Evolutionary conservation across 2,797 vertebrate species (phyloP).

Genomic region (Oryzias sinensis): DNA sequence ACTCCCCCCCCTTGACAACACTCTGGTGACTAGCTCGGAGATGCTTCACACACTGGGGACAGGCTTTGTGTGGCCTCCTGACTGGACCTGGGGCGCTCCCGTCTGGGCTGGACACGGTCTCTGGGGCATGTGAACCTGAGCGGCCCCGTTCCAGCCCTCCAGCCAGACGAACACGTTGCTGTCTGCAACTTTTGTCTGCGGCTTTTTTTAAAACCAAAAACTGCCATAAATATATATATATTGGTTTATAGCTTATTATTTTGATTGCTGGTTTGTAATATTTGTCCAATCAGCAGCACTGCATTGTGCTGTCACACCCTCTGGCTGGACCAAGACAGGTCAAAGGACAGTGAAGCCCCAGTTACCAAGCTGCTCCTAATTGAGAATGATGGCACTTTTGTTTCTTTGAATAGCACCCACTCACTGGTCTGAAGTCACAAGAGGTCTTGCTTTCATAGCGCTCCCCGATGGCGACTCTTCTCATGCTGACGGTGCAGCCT

Average conservation of each 20-base stretch:
- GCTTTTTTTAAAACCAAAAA: constrained; percentile 25
- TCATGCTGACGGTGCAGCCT: constrained; percentile 63
- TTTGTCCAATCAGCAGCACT: constrained; percentile 58
- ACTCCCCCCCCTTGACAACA: constrained; percentile 65
- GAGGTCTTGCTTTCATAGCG: constrained; percentile 60
- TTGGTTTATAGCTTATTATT: constrained; percentile 42
- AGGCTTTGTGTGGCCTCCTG: constrained; percentile 53
- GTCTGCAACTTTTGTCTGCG: constrained; percentile 43
- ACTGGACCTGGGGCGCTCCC: constrained; percentile 31
- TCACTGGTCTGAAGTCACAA: constrained; percentile 63
- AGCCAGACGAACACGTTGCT: constrained; percentile 53
- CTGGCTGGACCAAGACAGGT: constrained; percentile 26
- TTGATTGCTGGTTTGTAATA: constrained; percentile 55
- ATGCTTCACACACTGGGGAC: constrained; percentile 61
- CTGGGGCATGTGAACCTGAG: constrained; percentile 47
- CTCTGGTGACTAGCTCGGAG: constrained; percentile 64
- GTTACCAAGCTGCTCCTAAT: constrained; percentile 61
- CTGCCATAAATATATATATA: constrained; percentile 30
- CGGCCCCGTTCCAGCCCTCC: constrained; percentile 44
- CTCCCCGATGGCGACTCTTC: constrained; percentile 53
- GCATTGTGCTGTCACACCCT: constrained; percentile 55
- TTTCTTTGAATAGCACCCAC: constrained; percentile 62
- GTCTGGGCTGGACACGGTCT: constrained; percentile 30
- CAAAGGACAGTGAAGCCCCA: constrained; percentile 32
- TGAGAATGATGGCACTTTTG: constrained; percentile 70